phyloP scores from a whole-genome alignment of 2,113 vertebrate species.

The Saccopteryx leptura region DNA sequence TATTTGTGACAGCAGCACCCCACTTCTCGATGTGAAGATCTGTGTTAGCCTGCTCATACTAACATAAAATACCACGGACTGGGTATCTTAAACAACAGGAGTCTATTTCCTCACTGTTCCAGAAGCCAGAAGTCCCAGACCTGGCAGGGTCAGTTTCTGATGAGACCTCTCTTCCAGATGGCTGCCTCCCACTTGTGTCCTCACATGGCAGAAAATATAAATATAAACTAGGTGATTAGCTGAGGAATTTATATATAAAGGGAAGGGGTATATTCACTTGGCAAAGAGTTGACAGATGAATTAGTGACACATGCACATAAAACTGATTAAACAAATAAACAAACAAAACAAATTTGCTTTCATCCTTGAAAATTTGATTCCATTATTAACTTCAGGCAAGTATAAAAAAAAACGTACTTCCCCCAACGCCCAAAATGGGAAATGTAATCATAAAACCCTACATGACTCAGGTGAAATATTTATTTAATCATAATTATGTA shows the following conservation, averaged over 20 bases:
- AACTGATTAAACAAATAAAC: background rate
- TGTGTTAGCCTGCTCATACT: background rate
- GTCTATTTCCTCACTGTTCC: conserved; percentile 25
- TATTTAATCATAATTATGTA: conserved; percentile 38
- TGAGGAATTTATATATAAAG: background rate
- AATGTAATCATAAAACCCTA: background rate
- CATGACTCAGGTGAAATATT: background rate
- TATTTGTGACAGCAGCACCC: background rate
- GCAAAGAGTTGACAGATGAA: background rate
- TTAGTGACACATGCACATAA: background rate
- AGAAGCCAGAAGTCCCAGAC: background rate
- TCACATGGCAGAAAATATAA: background rate
- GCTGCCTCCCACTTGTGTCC: background rate
- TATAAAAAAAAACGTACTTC: background rate
- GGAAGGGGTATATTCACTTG: background rate
- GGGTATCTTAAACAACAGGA: background rate
- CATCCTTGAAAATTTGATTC: background rate
- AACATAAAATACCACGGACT: conserved; percentile 27
- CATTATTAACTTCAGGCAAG: background rate
- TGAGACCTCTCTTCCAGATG: background rate
- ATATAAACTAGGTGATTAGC: background rate
- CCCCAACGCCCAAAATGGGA: background rate
- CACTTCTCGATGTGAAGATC: background rate
- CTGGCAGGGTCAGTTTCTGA: background rate
- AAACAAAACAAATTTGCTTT: background rate